A percentile compares a stretch with the other conserved stretches of the same genome.
phyloP scores from a whole-genome alignment of 2,888 invertebrate genomes.

The Desoria tigrina region DNA sequence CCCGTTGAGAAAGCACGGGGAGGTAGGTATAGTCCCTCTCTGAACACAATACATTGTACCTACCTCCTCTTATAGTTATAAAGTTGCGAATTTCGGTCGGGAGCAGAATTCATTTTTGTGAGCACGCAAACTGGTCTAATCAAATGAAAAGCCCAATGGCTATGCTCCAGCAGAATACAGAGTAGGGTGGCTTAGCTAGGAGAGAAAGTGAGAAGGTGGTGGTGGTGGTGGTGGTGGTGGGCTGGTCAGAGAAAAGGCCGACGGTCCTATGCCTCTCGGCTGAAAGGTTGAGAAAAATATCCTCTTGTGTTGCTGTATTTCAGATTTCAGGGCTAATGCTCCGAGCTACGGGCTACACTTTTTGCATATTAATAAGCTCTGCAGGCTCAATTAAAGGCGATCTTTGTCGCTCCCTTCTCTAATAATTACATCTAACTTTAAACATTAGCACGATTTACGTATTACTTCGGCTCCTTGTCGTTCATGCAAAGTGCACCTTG shows the following conservation, averaged over 20 bases:
- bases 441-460: constrained; percentile 47
- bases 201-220: not conserved
- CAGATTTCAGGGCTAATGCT: no score
- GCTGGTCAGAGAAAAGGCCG: not conserved
- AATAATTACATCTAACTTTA: constrained; percentile 47
- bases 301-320: no score
- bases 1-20: no score
- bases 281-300: not conserved
- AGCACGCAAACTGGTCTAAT: constrained; percentile 46
- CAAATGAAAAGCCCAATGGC: constrained; percentile 27
- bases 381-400: constrained; percentile 49
- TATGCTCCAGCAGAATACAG: constrained; percentile 3
- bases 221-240: not conserved
- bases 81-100: constrained; percentile 15
- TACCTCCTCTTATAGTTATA: no score
- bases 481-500: constrained; percentile 10
- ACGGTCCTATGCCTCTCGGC: not conserved
- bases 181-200: not conserved
- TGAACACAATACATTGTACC: no score
- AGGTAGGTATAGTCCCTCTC: no score
- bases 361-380: constrained; percentile 51
- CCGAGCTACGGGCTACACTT: constrained; percentile 27
- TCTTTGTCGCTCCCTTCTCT: constrained; percentile 48
- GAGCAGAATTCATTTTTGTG: constrained; percentile 46
- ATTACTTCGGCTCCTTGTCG: constrained; percentile 19